Evolutionary conservation across 1,140 invertebrate species (phyloP).

Genomic region (Lethrus apterus): DNA sequence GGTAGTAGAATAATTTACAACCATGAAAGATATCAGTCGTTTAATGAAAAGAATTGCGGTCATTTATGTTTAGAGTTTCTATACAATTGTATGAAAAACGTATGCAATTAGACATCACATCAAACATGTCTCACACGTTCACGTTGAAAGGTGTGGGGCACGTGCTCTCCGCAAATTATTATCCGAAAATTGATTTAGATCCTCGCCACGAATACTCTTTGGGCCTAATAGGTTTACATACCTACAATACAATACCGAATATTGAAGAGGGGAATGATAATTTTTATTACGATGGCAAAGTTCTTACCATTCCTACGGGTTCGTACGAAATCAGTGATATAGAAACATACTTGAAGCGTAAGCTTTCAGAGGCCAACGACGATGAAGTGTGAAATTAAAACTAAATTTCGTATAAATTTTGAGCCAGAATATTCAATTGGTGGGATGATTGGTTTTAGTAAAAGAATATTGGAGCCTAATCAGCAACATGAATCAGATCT

Average conservation of each 20-base stretch:
- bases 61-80: conserved; percentile 13
- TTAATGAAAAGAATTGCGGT: conserved; percentile 7
- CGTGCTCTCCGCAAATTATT: conserved; percentile 10
- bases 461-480: conserved; percentile 12
- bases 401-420: conserved; percentile 21
- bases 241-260: conserved; percentile 38
- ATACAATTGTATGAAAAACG: background rate
- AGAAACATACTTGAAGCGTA: conserved; percentile 19
- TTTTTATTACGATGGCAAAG: conserved; percentile 34
- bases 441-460: conserved; percentile 19
- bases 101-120: background rate
- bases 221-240: conserved; percentile 33
- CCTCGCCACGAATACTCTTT: conserved; percentile 27
- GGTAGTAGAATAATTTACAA: conserved; percentile 11
- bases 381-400: conserved; percentile 17
- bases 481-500: conserved; percentile 17
- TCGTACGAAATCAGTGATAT: conserved; percentile 38
- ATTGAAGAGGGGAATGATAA: conserved; percentile 32
- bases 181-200: conserved; percentile 14
- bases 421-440: conserved; percentile 11
- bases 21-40: conserved; percentile 1
- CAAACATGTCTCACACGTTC: conserved; percentile 12
- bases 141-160: conserved; percentile 1
- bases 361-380: background rate
- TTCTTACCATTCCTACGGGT: conserved; percentile 33